A percentile compares a stretch with the other conserved stretches of the same genome.
Evolutionary conservation across 1,140 invertebrate species (phyloP).

Genomic region (Drosophila seguyi): DNA sequence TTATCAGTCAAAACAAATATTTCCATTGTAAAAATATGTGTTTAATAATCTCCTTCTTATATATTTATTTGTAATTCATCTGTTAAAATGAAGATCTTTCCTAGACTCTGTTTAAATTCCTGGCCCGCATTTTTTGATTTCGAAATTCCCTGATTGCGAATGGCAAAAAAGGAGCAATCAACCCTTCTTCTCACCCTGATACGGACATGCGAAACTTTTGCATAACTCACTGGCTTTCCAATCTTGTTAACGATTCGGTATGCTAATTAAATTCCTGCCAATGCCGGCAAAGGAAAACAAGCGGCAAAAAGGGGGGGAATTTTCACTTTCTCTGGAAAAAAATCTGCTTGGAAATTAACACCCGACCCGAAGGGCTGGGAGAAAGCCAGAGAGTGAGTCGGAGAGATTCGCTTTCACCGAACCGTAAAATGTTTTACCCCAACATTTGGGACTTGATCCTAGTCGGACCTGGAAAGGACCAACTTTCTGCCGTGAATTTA

Average conservation of each 20-base stretch:
- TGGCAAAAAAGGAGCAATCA: background rate
- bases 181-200: slow-evolving; percentile 5
- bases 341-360: slow-evolving; percentile 72
- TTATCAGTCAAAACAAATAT: no score
- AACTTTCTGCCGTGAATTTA: slow-evolving; percentile 64
- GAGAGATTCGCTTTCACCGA: slow-evolving; percentile 53
- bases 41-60: no score
- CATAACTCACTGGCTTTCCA: slow-evolving; percentile 71
- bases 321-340: slow-evolving; percentile 60
- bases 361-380: slow-evolving; percentile 23
- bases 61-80: background rate
- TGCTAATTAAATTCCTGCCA: slow-evolving; percentile 78
- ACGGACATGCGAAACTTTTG: slow-evolving; percentile 38
- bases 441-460: slow-evolving; percentile 48
- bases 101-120: slow-evolving; percentile 2
- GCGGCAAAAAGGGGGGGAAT: slow-evolving; percentile 11
- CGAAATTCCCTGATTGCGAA: background rate
- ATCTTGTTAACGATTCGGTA: slow-evolving; percentile 79
- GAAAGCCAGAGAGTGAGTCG: slow-evolving; percentile 5
- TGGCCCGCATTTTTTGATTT: slow-evolving; percentile 9
- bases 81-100: background rate
- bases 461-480: slow-evolving; percentile 40
- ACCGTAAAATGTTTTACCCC: slow-evolving; percentile 64
- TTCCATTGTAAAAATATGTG: no score
- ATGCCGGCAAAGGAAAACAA: slow-evolving; percentile 62